phyloP scores from a whole-genome alignment of 2,113 vertebrate genomes.

The Passerina amoena region DNA sequence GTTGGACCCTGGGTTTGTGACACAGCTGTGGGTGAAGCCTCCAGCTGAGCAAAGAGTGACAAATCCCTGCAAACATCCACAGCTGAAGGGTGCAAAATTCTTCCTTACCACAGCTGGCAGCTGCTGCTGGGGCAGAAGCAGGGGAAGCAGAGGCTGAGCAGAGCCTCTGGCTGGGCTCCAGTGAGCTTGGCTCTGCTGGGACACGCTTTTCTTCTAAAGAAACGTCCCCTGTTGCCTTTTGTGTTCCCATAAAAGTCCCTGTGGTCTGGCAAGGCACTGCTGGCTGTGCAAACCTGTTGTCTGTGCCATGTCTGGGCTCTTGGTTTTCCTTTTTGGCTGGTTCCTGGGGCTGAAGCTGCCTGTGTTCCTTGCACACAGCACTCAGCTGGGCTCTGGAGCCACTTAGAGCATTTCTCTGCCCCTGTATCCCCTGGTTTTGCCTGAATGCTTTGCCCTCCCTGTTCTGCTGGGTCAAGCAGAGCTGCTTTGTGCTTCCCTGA shows the following conservation, averaged over 20 bases:
- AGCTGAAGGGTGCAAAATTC: conserved; percentile 1
- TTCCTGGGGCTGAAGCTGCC: background rate
- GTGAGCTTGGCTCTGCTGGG: background rate
- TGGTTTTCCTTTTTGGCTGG: background rate
- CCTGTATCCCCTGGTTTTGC: background rate
- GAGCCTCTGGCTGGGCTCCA: background rate
- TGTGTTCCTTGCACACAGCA: background rate
- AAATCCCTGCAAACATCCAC: background rate
- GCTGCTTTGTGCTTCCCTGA: background rate
- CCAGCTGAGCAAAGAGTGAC: background rate
- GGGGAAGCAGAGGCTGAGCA: background rate
- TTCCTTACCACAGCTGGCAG: background rate
- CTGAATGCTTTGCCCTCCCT: accelerated
- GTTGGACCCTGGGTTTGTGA: background rate
- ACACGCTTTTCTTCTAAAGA: background rate
- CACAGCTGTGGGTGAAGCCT: background rate
- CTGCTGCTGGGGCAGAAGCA: background rate
- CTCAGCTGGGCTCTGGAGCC: background rate
- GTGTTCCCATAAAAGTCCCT: background rate
- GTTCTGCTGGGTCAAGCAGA: background rate
- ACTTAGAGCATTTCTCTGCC: background rate
- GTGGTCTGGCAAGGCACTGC: background rate
- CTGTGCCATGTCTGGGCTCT: background rate
- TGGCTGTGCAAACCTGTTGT: background rate
- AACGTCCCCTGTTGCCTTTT: background rate